These are phyloP conservation scores for Syrista parreyssii DNA, from an alignment of 2,888 invertebrate genomes.

Conservation along the genomic window DNA sequence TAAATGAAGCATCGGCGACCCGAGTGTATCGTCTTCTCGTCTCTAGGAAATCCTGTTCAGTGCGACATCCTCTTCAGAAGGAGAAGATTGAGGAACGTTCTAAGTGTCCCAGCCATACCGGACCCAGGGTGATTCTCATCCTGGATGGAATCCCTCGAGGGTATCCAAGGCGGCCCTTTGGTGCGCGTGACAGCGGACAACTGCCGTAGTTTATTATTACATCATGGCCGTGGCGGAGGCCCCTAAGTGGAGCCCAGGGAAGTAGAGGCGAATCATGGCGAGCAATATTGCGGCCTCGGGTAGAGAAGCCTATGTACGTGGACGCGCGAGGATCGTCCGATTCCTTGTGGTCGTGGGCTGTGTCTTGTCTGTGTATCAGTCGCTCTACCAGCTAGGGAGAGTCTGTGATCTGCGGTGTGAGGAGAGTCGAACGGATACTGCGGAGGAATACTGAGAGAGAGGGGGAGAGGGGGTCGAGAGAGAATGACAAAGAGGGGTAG, in stretches of 20 bases:
- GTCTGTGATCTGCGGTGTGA: too few relatives aligned
- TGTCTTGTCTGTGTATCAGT: too few relatives aligned
- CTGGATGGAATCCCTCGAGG: not conserved
- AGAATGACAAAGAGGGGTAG: not conserved
- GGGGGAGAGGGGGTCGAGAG: slow-evolving; percentile 11
- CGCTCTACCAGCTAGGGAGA: too few relatives aligned
- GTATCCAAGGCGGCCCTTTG: not conserved
- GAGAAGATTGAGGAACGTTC: too few relatives aligned
- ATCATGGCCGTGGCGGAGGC: slow-evolving; percentile 3
- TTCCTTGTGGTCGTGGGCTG: not conserved
- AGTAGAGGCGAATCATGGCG: not conserved
- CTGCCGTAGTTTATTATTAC: slow-evolving; percentile 4
- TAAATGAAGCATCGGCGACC: too few relatives aligned
- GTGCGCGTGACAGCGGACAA: slow-evolving; percentile 2
- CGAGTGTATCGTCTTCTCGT: too few relatives aligned
- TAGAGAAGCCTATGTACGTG: not conserved
- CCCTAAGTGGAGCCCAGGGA: slow-evolving; percentile 2
- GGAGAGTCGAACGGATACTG: too few relatives aligned
- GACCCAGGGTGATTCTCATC: not conserved
- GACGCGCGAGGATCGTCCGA: not conserved
- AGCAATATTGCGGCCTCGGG: not conserved
- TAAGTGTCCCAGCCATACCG: too few relatives aligned
- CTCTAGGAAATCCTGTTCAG: too few relatives aligned
- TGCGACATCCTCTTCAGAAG: too few relatives aligned
- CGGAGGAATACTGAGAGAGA: slow-evolving; percentile 6